Evolutionary conservation across 2,797 vertebrate genomes (phyloP).

Genomic region (Parotocinclus haroldoi): DNA sequence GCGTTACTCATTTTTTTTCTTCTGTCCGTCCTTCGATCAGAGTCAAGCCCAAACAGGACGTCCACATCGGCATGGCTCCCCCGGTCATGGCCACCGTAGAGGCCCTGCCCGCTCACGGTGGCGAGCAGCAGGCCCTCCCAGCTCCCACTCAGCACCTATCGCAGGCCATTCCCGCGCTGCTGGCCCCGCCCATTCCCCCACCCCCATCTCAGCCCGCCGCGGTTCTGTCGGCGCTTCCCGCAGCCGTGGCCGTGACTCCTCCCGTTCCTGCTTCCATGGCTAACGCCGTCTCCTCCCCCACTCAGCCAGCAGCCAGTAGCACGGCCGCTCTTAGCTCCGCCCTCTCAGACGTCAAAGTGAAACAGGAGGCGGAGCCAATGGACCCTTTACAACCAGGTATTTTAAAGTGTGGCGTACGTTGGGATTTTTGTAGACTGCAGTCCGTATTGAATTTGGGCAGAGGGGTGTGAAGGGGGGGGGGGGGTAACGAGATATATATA

Average conservation of each 20-base stretch:
- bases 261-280: constrained; percentile 79
- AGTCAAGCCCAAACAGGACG: constrained; percentile 90
- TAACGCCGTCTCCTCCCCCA: constrained; percentile 82
- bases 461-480: no score
- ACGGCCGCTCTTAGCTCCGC: constrained; percentile 76
- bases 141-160: constrained; percentile 82
- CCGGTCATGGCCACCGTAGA: constrained; percentile 86
- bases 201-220: constrained; percentile 85
- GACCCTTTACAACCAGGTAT: constrained; percentile 79
- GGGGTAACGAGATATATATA: no score
- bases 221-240: constrained; percentile 80
- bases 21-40: constrained; percentile 58
- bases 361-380: constrained; percentile 88
- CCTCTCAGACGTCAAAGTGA: constrained; percentile 87
- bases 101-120: constrained; percentile 77
- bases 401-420: no score
- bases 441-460: no score
- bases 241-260: constrained; percentile 77
- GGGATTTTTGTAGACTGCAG: no score
- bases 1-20: no score
- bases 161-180: constrained; percentile 82
- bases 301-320: constrained; percentile 79
- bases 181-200: constrained; percentile 77
- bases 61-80: constrained; percentile 87
- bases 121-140: constrained; percentile 80